These are phyloP conservation scores for Hirtodrosophila histrioides DNA, from an alignment of 2,888 invertebrate species.

Conservation along the genomic window DNA sequence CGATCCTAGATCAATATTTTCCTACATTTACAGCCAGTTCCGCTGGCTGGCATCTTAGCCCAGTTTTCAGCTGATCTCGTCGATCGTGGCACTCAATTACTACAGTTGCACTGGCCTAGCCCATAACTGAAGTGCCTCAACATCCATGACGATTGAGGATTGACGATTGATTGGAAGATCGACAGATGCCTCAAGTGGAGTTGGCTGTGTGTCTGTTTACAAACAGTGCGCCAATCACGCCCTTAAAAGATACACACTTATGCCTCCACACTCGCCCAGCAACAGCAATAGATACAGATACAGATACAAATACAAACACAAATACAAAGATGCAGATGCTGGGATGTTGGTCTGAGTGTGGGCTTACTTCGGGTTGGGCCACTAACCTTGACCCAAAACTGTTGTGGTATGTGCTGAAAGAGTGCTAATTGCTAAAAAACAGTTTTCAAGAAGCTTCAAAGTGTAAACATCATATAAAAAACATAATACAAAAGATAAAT, in stretches of 20 bases:
- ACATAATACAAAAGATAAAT: background rate
- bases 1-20: background rate
- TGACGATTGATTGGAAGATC: slow-evolving; percentile 31
- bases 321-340: slow-evolving; percentile 10
- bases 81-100: slow-evolving; percentile 34
- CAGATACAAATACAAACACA: background rate
- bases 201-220: slow-evolving; percentile 23
- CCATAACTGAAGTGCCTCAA: slow-evolving; percentile 39
- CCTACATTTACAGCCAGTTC: background rate
- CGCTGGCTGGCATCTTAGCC: slow-evolving; percentile 12
- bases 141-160: slow-evolving; percentile 13
- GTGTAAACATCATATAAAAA: slow-evolving; percentile 68
- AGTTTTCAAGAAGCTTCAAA: slow-evolving; percentile 35
- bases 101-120: slow-evolving; percentile 37
- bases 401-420: slow-evolving; percentile 55
- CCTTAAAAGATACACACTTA: slow-evolving; percentile 11
- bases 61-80: slow-evolving; percentile 13
- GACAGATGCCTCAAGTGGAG: slow-evolving; percentile 37
- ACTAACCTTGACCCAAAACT: slow-evolving; percentile 73
- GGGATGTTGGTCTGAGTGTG: background rate
- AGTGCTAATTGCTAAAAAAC: slow-evolving; percentile 66
- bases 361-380: slow-evolving; percentile 32
- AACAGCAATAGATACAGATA: slow-evolving; percentile 10
- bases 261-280: slow-evolving; percentile 8
- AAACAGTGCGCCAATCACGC: slow-evolving; percentile 11